Evolutionary conservation across 2,797 vertebrate genomes (phyloP).

Genomic region (Eutrigla gurnardus): DNA sequence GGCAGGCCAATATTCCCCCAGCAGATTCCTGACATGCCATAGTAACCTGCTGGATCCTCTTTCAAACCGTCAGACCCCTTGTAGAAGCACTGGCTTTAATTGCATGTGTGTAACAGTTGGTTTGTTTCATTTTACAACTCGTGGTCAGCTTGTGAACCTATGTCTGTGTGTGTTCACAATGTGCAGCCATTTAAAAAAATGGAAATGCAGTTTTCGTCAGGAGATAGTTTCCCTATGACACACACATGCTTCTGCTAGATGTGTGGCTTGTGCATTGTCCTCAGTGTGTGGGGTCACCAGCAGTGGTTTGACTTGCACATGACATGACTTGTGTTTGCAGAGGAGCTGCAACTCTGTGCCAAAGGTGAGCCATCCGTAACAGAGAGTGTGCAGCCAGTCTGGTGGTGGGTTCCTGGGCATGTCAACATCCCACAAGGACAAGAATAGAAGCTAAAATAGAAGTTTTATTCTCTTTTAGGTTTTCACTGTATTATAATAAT

Average conservation of each 20-base stretch:
- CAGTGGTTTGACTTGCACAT: conserved; percentile 45
- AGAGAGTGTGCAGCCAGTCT: conserved; percentile 21
- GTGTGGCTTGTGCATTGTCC: conserved; percentile 38
- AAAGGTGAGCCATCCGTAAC: conserved; percentile 56
- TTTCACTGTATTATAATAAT: conserved; percentile 62
- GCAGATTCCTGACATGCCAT: conserved; percentile 87
- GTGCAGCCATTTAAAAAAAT: conserved; percentile 9
- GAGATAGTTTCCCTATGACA: conserved; percentile 14
- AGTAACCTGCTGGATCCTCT: conserved; percentile 86
- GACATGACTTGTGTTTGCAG: conserved; percentile 43
- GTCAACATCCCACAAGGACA: conserved; percentile 58
- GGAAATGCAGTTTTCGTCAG: conserved; percentile 8
- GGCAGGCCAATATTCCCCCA: conserved; percentile 78
- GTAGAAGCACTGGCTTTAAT: conserved; percentile 47
- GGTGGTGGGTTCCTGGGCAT: conserved; percentile 44
- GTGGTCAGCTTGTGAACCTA: background rate
- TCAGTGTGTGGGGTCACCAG: conserved; percentile 42
- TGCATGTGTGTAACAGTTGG: conserved; percentile 17
- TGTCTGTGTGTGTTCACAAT: conserved; percentile 13
- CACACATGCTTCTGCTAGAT: conserved; percentile 1
- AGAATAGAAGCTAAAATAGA: conserved; percentile 50
- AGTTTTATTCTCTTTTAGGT: conserved; percentile 56
- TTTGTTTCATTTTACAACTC: conserved; percentile 27
- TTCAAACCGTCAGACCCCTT: conserved; percentile 59
- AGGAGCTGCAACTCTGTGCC: conserved; percentile 44